These are phyloP conservation scores for Huso huso DNA, from an alignment of 2,797 vertebrate genomes.

Conservation along the genomic window DNA sequence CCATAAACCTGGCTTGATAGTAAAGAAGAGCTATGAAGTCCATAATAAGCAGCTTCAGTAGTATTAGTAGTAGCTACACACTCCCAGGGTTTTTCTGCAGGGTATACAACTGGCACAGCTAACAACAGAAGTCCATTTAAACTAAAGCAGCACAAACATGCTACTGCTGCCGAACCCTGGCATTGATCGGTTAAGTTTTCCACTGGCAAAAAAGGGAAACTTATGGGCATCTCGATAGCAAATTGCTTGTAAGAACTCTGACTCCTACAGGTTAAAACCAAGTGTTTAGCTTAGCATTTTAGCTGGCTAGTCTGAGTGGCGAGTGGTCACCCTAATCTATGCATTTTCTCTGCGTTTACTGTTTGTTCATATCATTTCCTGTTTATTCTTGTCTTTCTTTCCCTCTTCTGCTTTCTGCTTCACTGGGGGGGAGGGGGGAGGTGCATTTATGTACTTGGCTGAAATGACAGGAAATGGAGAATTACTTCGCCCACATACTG, in stretches of 20 bases:
- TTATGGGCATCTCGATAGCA: neutral
- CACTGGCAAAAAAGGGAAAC: neutral
- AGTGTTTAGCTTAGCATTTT: neutral
- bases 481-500: conserved; percentile 42
- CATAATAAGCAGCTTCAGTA: too few species aligned
- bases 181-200: neutral
- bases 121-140: too few species aligned
- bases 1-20: neutral
- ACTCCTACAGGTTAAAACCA: neutral
- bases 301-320: neutral
- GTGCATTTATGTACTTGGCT: conserved; percentile 3
- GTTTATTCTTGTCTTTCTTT: conserved; percentile 17
- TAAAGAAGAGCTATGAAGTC: too few species aligned
- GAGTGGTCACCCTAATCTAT: neutral
- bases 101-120: too few species aligned
- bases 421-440: neutral
- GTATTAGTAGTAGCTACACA: too few species aligned
- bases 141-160: too few species aligned
- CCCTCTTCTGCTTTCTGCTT: conserved; percentile 1
- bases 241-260: neutral
- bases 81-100: too few species aligned
- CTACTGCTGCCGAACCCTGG: neutral
- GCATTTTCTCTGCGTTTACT: conserved; percentile 19
- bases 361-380: conserved; percentile 20
- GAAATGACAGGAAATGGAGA: conserved; percentile 59